phyloP scores from a whole-genome alignment of 1,140 invertebrate species.

The Caerostris darwini region DNA sequence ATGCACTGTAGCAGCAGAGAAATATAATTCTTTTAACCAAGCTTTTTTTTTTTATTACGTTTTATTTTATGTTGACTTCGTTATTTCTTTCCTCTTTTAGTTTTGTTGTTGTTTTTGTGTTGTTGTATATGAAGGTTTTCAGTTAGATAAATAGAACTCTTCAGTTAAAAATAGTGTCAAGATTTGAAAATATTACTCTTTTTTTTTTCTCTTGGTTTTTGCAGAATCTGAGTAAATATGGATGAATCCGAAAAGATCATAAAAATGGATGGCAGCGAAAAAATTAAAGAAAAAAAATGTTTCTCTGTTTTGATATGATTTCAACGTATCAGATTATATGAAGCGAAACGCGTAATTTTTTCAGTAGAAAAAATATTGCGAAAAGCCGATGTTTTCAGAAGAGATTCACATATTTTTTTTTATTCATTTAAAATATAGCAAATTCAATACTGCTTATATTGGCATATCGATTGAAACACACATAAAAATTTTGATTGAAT shows the following conservation, averaged over 20 bases:
- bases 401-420: too few relatives aligned
- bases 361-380: too few relatives aligned
- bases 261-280: not conserved
- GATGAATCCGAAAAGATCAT: not conserved
- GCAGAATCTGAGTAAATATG: not conserved
- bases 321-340: not conserved
- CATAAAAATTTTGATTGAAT: too few relatives aligned
- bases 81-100: not conserved
- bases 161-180: conserved; percentile 43
- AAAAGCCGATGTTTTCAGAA: too few relatives aligned
- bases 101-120: not conserved
- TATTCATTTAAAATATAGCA: too few relatives aligned
- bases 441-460: too few relatives aligned
- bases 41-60: not conserved
- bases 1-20: not conserved
- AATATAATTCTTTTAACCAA: conserved; percentile 50
- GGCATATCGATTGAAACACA: too few relatives aligned
- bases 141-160: conserved; percentile 49
- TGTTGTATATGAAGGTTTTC: conserved; percentile 16
- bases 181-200: not conserved
- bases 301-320: not conserved
- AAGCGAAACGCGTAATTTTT: not conserved
- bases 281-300: not conserved
- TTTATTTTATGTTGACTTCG: not conserved
- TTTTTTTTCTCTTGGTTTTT: not conserved